phyloP scores from a whole-genome alignment of 2,888 invertebrate genomes.

The Lasioglossum calceatum region DNA sequence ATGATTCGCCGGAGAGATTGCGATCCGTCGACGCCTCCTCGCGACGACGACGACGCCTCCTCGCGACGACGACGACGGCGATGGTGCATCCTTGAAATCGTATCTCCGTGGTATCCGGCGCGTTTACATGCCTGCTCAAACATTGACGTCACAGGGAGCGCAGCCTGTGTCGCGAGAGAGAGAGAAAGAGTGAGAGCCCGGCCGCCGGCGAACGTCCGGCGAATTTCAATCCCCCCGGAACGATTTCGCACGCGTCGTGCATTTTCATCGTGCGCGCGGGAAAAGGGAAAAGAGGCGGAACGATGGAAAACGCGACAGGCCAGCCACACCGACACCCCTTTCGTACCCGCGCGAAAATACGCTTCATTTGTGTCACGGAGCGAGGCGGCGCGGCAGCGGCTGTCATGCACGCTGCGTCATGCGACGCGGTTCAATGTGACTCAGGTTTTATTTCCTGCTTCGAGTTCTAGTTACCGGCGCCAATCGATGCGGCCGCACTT shows the following conservation, averaged over 20 bases:
- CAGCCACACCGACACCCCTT: constrained; percentile 13
- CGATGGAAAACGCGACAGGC: constrained; percentile 14
- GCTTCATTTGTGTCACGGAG: constrained; percentile 55
- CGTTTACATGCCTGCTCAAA: constrained; percentile 38
- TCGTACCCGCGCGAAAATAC: constrained; percentile 56
- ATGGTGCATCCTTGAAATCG: constrained; percentile 48
- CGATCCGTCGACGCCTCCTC: not conserved
- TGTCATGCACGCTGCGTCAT: constrained; percentile 55
- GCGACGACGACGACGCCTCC: not conserved
- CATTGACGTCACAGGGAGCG: constrained; percentile 50
- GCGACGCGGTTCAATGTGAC: constrained; percentile 67
- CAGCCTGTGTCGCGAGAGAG: constrained; percentile 37
- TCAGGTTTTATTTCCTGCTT: constrained; percentile 73
- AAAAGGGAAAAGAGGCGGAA: constrained; percentile 11
- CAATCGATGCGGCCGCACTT: constrained; percentile 29
- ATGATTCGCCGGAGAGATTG: not conserved
- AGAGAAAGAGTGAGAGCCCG: not conserved
- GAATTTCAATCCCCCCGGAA: constrained; percentile 54
- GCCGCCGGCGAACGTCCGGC: constrained; percentile 44
- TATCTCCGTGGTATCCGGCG: constrained; percentile 32
- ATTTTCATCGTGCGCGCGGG: constrained; percentile 27
- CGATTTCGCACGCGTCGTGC: constrained; percentile 55
- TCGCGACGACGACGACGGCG: not conserved
- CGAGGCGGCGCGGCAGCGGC: constrained; percentile 24
- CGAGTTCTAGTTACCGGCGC: constrained; percentile 64